Evolutionary conservation across 2,113 vertebrate genomes (phyloP), one percentile per base, ranked within the genome.

Genomic region (Sisor rabdophorus): DNA sequence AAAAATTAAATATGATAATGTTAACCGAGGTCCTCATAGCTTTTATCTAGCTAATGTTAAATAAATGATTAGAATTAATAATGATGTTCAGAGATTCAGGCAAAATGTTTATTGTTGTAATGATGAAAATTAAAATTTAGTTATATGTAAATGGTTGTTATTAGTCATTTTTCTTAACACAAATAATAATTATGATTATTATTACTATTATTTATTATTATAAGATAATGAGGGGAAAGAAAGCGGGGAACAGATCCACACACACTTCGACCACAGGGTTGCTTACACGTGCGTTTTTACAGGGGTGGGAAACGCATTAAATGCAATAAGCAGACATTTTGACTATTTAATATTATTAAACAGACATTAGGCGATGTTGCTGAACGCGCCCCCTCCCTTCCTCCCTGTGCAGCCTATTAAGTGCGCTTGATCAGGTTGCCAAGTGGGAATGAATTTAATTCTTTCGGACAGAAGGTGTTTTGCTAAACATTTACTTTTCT

Each of bases 391-490:
- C 55, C 16, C 26, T 44, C 55, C 71, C 55, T 19, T 22, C 44
- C 69, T 52, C 30, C 36, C 83, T 87, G 89, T 85, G 83, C 86
- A 88, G 85, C 87, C 88, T 87, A 89, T 89, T 89, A 89, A 89
- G 84, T 90, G 89, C 85, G 90, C 91, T 89, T 91, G 90, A 91
- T 90, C 91, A 90, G 75, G 78, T 72, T 87, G 85, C 82, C 89
- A 83, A 83, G 55, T 65, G 84, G 83, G 85, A 85, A 86, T 83
- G 80, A 47, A 75, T 77, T 87, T 83, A 83, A 92, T 92, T 90
- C 89, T 83, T 85, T 73, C 73, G 81, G 85, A 90, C 91, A 92
- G 91, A 89, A 88, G 86, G 89, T 86, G 87, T 78, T 80, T 52
- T 84, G 71, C 63, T 89, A 89, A 90, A 93, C 87, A 81, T 78